These are phyloP conservation scores for Drosophila leonis DNA, from an alignment of 2,888 invertebrate species.

Conservation along the genomic window DNA sequence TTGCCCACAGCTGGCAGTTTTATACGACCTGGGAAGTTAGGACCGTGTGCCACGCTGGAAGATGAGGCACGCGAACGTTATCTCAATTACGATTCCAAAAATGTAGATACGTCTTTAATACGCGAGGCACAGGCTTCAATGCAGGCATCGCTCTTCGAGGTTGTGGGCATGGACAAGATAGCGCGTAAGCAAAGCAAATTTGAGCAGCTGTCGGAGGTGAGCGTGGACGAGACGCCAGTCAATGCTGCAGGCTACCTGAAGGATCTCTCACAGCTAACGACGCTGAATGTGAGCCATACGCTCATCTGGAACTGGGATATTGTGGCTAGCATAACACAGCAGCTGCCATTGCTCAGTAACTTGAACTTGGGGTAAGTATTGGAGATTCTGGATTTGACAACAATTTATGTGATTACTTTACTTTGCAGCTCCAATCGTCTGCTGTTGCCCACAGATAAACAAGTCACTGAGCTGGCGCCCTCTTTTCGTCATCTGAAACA, in stretches of 20 bases:
- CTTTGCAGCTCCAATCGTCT: constrained; percentile 91
- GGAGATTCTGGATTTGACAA: too few relatives aligned
- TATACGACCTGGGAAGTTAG: constrained; percentile 92
- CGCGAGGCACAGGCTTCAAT: constrained; percentile 89
- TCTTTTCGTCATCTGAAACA: constrained; percentile 82
- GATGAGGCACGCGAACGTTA: constrained; percentile 91
- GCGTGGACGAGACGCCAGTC: constrained; percentile 86
- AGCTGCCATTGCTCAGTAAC: constrained; percentile 82
- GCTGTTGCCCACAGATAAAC: constrained; percentile 87
- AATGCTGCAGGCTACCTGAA: constrained; percentile 89
- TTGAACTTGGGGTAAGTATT: constrained; percentile 82
- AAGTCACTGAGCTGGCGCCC: constrained; percentile 84
- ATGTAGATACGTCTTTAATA: constrained; percentile 88
- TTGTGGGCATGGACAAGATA: constrained; percentile 96
- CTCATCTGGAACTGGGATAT: constrained; percentile 85
- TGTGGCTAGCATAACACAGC: constrained; percentile 83
- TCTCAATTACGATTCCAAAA: constrained; percentile 81
- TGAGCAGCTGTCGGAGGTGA: constrained; percentile 83
- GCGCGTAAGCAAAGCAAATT: constrained; percentile 87
- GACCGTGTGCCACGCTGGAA: constrained; percentile 90
- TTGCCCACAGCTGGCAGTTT: constrained; percentile 95
- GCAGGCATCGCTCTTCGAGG: constrained; percentile 93
- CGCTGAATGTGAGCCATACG: constrained; percentile 83
- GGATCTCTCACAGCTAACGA: constrained; percentile 81
- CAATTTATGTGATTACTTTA: neutral